A percentile compares a stretch with the other conserved stretches of the same genome.
Conservation (phyloP, 1,140 invertebrate species). For the Lineus longissimus region DNA sequence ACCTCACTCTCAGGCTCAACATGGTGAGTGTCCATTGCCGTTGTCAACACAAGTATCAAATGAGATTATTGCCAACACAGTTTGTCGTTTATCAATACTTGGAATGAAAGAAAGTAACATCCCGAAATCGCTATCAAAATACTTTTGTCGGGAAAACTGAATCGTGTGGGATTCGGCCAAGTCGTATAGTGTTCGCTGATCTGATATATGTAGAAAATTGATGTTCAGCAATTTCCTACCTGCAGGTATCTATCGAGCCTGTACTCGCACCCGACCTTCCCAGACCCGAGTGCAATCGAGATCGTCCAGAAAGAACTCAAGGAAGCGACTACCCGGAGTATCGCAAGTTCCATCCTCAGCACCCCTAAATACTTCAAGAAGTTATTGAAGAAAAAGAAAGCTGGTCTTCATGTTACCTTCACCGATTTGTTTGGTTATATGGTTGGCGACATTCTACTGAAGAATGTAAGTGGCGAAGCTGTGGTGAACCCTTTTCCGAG, state of each 20-base stretch:
- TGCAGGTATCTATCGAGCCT: constrained; percentile 52
- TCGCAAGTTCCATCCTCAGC: constrained; percentile 42
- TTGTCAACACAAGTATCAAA: neutral
- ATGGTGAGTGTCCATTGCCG: constrained; percentile 42
- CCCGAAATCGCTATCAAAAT: neutral
- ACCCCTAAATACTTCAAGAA: constrained; percentile 48
- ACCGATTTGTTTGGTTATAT: constrained; percentile 58
- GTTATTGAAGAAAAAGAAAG: constrained; percentile 49
- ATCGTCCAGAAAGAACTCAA: constrained; percentile 50
- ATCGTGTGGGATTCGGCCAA: no score
- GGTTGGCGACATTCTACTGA: constrained; percentile 55
- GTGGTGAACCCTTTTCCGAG: neutral
- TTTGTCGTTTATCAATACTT: neutral
- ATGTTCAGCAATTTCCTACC: no score
- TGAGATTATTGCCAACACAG: neutral
- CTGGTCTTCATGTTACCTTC: constrained; percentile 56
- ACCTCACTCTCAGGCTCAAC: constrained; percentile 56
- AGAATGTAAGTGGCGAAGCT: constrained; percentile 43
- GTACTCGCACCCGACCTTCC: constrained; percentile 52
- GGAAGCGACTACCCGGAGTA: constrained; percentile 49
- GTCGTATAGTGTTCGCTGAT: no score
- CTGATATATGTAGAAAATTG: no score
- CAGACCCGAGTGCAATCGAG: constrained; percentile 37
- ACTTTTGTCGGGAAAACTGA: no score
- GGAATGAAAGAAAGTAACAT: neutral